Base-by-base conservation (phyloP, 2,797 vertebrate species). In the Podarcis siculus region DNA sequence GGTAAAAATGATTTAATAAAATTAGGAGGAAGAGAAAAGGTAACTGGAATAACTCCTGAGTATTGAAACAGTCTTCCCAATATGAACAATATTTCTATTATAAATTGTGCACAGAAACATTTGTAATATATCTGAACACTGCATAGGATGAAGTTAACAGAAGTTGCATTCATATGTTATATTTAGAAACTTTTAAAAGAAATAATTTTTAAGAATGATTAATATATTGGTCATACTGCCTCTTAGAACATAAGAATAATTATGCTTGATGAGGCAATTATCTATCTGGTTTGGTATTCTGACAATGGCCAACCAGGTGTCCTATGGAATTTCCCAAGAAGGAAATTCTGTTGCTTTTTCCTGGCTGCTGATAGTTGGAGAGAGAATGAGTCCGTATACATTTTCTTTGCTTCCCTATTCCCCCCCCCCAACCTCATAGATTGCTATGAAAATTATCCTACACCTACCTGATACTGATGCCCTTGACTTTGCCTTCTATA, bases 1-100 rank as follows among this genome's bases (percentile, higher is more conserved):
- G 98, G 98, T 99, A 97, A 98, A 86, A 86, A 32, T 72, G 35
- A 21, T 67, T 66, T n/a, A 30, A n/a, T 12, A 84, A 42, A 82
- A 79, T 25, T 79, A 71, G 19, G 82, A 82, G 15, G 82, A 86
- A 82, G 42, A 25, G 30, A 64, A 42, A 42, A 42, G 42, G 42
- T 42, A 42, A 42, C 42, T 42, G 42, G 42, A 42, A 42, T 76
- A 67, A 58, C n/a, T 55, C 75, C 37, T 39, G 7, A 39, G 75
- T 81, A 27, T 37, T 75, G 32, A 21, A 58, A 69, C 23, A 45
- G 17, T 45, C 23, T 75, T 82, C 30, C 30, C 49, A 75, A 21
- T 75, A 25, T 61, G 45, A 64, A 35, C 27, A 82, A 32, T 30
- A 66, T 78, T 85, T 55, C 25, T 9, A 13, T 71, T 58, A 39